A percentile compares a stretch with the other conserved stretches of the same genome.
These are phyloP conservation scores for Momotus momota DNA, from an alignment of 2,797 vertebrate genomes.

Conservation along the genomic window DNA sequence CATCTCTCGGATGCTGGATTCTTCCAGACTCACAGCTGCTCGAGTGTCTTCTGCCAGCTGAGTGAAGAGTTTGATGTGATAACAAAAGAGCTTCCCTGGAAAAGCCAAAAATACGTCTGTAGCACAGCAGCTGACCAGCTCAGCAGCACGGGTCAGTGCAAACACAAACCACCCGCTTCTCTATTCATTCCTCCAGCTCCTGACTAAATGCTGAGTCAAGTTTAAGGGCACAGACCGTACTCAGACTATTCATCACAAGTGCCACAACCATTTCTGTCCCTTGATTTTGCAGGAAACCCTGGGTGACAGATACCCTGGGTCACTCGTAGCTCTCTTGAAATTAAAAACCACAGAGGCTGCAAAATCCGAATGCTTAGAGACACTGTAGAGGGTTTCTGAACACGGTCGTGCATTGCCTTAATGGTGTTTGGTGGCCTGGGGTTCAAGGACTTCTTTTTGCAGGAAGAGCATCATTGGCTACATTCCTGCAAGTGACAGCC, in stretches of 20 bases:
- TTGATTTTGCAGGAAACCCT: not conserved
- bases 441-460: not conserved
- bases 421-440: not conserved
- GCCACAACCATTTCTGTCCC: not conserved
- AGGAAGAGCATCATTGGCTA: not conserved
- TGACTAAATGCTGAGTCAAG: constrained; percentile 64
- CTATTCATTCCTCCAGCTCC: constrained; percentile 35
- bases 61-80: constrained; percentile 62
- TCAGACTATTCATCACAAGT: not conserved
- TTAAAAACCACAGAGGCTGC: not conserved
- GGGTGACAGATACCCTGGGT: not conserved
- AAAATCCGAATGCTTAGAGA: not conserved
- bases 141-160: constrained; percentile 57
- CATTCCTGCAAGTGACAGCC: not conserved
- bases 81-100: constrained; percentile 63
- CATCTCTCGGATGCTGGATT: constrained; percentile 34
- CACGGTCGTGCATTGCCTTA: not conserved
- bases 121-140: constrained; percentile 67
- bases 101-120: constrained; percentile 60
- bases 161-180: constrained; percentile 39
- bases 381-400: not conserved
- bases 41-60: constrained; percentile 58
- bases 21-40: constrained; percentile 67
- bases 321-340: not conserved
- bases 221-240: constrained; percentile 39